Evolutionary conservation across 2,888 invertebrate genomes (phyloP).

Genomic region (Caenorhabditis sulstoni): DNA sequence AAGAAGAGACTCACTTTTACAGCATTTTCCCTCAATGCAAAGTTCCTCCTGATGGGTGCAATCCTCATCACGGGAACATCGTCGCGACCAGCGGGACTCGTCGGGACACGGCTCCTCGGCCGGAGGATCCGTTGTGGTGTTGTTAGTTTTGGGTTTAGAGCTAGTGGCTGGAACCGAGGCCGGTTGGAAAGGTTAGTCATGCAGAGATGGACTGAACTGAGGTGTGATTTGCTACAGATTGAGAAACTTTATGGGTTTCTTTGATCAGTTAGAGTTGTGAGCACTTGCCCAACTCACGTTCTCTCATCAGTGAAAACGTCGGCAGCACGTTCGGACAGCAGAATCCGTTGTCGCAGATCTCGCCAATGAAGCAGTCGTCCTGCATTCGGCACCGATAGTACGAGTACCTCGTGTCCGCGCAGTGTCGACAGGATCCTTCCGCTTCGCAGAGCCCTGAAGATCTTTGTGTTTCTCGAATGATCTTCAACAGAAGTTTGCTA

Average conservation of each 20-base stretch:
- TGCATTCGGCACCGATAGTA: constrained; percentile 69
- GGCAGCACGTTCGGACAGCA: constrained; percentile 67
- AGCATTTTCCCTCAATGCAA: constrained; percentile 66
- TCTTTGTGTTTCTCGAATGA: not conserved
- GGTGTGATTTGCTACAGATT: no score
- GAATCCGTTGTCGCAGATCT: constrained; percentile 70
- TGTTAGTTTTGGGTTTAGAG: constrained; percentile 32
- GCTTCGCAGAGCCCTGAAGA: constrained; percentile 68
- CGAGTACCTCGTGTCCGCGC: constrained; percentile 68
- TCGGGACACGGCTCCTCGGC: constrained; percentile 65
- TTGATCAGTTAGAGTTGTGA: not conserved
- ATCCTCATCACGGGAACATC: constrained; percentile 49
- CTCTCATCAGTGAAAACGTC: constrained; percentile 53
- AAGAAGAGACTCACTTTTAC: constrained; percentile 61
- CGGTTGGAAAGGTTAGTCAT: constrained; percentile 30
- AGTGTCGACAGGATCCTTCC: constrained; percentile 67
- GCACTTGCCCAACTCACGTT: constrained; percentile 61
- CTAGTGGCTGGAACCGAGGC: constrained; percentile 41
- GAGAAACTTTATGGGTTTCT: no score
- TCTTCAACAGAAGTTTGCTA: constrained; percentile 12
- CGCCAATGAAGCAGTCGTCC: constrained; percentile 69
- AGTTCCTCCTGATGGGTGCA: constrained; percentile 51
- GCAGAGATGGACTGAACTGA: not conserved
- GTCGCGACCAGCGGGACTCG: constrained; percentile 54
- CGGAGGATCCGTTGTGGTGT: constrained; percentile 24